phyloP scores from a whole-genome alignment of 2,888 invertebrate genomes.

The Hyppa rectilinea region DNA sequence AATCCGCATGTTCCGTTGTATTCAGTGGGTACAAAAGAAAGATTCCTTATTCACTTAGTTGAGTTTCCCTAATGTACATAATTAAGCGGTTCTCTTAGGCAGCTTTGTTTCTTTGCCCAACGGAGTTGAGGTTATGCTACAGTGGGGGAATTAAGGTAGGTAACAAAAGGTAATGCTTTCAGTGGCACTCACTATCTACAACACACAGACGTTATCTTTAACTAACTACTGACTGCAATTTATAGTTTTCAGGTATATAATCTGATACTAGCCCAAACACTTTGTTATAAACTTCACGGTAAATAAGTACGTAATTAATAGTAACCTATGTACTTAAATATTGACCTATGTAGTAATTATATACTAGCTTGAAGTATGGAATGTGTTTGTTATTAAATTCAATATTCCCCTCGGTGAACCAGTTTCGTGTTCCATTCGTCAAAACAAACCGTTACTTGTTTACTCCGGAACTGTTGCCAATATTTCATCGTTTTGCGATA shows the following conservation, averaged over 20 bases:
- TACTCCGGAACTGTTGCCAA: constrained; percentile 39
- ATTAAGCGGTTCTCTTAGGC: constrained; percentile 47
- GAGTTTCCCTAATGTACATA: constrained; percentile 59
- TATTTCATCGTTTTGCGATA: constrained; percentile 48
- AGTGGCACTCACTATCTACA: not conserved
- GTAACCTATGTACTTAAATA: not conserved
- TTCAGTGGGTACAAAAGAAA: constrained; percentile 57
- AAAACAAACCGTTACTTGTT: constrained; percentile 42
- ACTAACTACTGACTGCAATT: too few species aligned
- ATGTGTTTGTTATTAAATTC: constrained; percentile 26
- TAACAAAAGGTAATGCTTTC: constrained; percentile 20
- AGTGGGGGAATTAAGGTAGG: constrained; percentile 31
- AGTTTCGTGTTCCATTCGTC: constrained; percentile 31
- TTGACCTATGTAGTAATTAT: too few species aligned
- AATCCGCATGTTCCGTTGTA: constrained; percentile 50
- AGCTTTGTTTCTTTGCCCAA: constrained; percentile 52
- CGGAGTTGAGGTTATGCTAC: constrained; percentile 35
- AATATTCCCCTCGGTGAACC: constrained; percentile 25
- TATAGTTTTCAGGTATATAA: too few species aligned
- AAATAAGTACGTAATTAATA: not conserved
- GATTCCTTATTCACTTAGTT: constrained; percentile 58
- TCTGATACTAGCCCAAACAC: too few species aligned
- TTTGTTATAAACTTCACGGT: not conserved
- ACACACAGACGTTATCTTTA: too few species aligned
- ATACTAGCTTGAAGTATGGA: not conserved